Evolutionary conservation across 2,888 invertebrate genomes (phyloP).

Genomic region (Eupithecia subfuscata): DNA sequence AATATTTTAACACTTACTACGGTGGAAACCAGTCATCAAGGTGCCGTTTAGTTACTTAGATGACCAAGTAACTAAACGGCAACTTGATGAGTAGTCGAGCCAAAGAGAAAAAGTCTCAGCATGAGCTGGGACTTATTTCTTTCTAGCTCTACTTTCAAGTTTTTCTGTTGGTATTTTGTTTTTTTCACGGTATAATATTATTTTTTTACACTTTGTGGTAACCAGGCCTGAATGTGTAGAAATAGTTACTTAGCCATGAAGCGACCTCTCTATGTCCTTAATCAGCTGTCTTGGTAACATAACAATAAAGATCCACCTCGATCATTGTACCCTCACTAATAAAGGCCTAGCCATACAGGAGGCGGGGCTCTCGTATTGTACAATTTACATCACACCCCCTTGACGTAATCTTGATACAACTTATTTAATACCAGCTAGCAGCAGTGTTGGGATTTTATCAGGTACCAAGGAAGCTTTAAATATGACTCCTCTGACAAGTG

Average conservation of each 20-base stretch:
- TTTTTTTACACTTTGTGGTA: neutral
- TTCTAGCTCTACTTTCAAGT: neutral
- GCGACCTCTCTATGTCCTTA: neutral
- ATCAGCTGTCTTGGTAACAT: neutral
- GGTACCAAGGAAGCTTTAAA: neutral
- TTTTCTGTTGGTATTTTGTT: neutral
- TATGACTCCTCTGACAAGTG: neutral
- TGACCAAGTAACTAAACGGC: too few species aligned
- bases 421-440: constrained; percentile 10
- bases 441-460: constrained; percentile 3
- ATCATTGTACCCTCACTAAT: constrained; percentile 10
- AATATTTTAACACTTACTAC: neutral
- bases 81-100: too few species aligned
- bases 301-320: neutral
- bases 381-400: constrained; percentile 3
- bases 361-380: constrained; percentile 5
- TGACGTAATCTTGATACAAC: constrained; percentile 8
- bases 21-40: neutral
- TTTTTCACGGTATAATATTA: neutral
- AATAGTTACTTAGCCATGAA: neutral
- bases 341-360: constrained; percentile 6
- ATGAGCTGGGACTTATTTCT: neutral
- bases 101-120: too few species aligned
- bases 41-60: neutral
- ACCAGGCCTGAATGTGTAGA: neutral